These are phyloP conservation scores for Florisuga fusca DNA, from an alignment of 2,797 vertebrate species.

Conservation along the genomic window DNA sequence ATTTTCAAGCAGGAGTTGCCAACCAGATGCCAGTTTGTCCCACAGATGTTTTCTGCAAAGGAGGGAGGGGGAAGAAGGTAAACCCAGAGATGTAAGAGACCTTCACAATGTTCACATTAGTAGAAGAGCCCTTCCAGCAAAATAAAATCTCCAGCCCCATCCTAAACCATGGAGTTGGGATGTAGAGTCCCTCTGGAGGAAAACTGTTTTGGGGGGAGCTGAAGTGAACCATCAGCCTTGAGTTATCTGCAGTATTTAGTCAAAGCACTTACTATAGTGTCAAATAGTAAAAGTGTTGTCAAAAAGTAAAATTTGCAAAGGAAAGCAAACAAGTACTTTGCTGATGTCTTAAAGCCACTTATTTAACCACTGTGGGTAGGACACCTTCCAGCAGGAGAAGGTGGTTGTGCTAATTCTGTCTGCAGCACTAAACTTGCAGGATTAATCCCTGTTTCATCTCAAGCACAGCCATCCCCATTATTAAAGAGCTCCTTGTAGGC, in stretches of 20 bases:
- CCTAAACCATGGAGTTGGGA: neutral
- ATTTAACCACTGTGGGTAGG: neutral
- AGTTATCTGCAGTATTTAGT: neutral
- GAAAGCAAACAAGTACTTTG: neutral
- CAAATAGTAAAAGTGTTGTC: rapidly evolving
- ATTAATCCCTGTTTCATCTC: neutral
- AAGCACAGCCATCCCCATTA: neutral
- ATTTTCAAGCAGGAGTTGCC: constrained; percentile 95
- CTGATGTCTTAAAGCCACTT: neutral
- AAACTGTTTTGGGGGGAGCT: neutral
- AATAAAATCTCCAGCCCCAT: neutral
- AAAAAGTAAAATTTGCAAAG: neutral
- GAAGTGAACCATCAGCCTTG: rapidly evolving
- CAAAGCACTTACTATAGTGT: neutral
- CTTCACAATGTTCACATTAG: rapidly evolving
- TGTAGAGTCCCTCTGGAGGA: rapidly evolving
- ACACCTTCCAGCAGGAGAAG: rapidly evolving
- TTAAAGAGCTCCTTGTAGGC: neutral
- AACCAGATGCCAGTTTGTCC: constrained; percentile 93
- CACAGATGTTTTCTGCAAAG: constrained; percentile 91
- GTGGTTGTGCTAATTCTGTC: neutral
- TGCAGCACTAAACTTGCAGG: neutral
- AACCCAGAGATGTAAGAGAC: neutral
- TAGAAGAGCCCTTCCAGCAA: neutral
- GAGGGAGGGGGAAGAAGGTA: neutral